A percentile compares a stretch with the other conserved stretches of the same genome.
Evolutionary conservation across 23 tunicate genomes (phyloP).

Genomic region (Trididemnum miniatum): DNA sequence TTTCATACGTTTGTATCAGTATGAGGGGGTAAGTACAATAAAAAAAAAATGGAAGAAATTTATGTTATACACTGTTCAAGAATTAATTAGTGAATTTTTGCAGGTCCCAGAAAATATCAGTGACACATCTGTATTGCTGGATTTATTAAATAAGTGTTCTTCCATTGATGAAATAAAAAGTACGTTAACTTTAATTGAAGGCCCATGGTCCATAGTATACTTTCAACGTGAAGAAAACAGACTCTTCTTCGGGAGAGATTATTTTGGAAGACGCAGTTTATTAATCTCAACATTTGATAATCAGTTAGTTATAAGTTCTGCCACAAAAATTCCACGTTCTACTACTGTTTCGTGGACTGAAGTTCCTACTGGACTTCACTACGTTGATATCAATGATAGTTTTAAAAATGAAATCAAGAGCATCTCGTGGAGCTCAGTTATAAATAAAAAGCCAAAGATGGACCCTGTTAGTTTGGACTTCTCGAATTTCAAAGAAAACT

Average conservation of each 20-base stretch:
- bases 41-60: too few species aligned
- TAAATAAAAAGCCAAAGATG: constrained; percentile 1
- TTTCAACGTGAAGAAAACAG: constrained; percentile 36
- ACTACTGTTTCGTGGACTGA: constrained; percentile 45
- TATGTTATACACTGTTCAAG: too few species aligned
- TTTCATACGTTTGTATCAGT: too few species aligned
- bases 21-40: too few species aligned
- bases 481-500: background rate
- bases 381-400: constrained; percentile 14
- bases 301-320: background rate
- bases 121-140: constrained; percentile 56
- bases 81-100: too few species aligned
- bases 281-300: constrained; percentile 18
- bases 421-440: constrained; percentile 50
- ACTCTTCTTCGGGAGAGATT: constrained; percentile 83
- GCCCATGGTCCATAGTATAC: constrained; percentile 80
- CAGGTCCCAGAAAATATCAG: constrained; percentile 45
- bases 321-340: constrained; percentile 2
- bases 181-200: constrained; percentile 42
- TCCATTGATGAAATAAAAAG: constrained; percentile 14
- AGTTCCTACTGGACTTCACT: constrained; percentile 59
- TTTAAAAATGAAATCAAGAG: background rate
- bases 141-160: constrained; percentile 1
- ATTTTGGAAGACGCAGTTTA: constrained; percentile 84
- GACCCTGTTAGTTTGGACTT: background rate